Base-by-base conservation (phyloP, 2,113 vertebrate genomes). In the Mugil cephalus region DNA sequence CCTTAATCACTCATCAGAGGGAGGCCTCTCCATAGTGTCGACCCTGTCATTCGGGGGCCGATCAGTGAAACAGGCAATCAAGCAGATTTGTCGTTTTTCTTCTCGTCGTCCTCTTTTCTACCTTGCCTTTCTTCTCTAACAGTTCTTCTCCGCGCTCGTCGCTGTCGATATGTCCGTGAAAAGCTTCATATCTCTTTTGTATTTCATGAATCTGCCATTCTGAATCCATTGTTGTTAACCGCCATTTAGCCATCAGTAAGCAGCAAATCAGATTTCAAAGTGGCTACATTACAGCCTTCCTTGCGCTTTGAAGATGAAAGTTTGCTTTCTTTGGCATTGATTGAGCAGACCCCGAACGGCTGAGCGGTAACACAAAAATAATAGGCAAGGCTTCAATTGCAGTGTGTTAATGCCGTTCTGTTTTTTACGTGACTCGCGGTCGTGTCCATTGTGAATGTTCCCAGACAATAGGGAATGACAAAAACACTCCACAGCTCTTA, bases 1-100 rank as follows among this genome's bases (percentile, higher is more conserved):
- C 71, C 65, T 60, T 66, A 80, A 87, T 79, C 73, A 75, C 59
- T 82, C 67, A 84, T 84, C 65, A 70, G 71, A 72, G 62, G 15
- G 42, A 71, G 54, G 53, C 53, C 74, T 82, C 55, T 78, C 56
- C 46, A 24, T 42, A 18, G 46, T 38, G 34, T 62, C 56, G 52
- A 9, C 24, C 43, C 61, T 79, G 70, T 76, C 84, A 69, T 82
- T 84, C 68, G 60, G 43, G 36, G 48, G 48, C 54, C 50, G 30
- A 80, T 70, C 48, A 79, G 55, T 48, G 39, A 64, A 81, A 68
- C 55, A 67, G 52, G 45, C 79, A 82, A 75, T 86, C 83, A 68
- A 18, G n/a, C 18, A 63, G 54, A 77, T 80, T 82, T 74, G 69
- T 79, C 51, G 66, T 47, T n/a, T 34, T 35, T 45, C 24, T 83